Conservation (phyloP, 2,797 vertebrate species). For the Characodon lateralis region DNA sequence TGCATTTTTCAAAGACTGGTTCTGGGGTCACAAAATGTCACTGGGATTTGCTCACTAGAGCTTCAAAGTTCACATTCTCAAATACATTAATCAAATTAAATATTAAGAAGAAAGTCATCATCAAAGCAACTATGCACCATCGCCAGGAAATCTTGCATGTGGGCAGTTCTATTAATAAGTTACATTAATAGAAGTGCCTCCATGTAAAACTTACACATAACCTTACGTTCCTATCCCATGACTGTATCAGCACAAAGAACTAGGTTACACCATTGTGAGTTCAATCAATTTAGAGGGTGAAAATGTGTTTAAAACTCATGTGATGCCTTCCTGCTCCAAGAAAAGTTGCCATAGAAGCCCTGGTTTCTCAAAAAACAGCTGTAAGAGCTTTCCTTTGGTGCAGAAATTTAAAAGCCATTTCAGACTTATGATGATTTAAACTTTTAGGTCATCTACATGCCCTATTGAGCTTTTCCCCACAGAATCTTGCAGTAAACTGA, state of each 20-base stretch:
- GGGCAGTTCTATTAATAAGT: constrained; percentile 12
- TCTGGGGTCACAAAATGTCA: constrained; percentile 1
- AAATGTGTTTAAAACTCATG: background rate
- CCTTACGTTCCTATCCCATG: background rate
- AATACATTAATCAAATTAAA: constrained; percentile 17
- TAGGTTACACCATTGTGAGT: background rate
- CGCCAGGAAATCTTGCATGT: constrained; percentile 2
- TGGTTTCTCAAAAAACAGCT: background rate
- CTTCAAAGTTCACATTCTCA: background rate
- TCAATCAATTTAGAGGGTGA: background rate
- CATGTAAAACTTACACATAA: constrained; percentile 5
- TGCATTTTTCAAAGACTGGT: constrained; percentile 10
- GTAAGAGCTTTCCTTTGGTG: background rate
- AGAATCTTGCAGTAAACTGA: background rate
- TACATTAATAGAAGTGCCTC: background rate
- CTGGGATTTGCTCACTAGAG: background rate
- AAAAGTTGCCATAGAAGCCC: background rate
- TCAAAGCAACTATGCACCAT: constrained; percentile 10
- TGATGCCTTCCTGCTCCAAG: background rate
- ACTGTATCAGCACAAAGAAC: constrained; percentile 3
- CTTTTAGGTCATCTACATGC: background rate
- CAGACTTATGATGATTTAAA: background rate
- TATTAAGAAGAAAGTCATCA: constrained; percentile 13
- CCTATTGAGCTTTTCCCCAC: background rate
- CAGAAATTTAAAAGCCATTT: background rate